Evolutionary conservation across 2,113 vertebrate species (phyloP).

Genomic region (Aplodontia rufa): DNA sequence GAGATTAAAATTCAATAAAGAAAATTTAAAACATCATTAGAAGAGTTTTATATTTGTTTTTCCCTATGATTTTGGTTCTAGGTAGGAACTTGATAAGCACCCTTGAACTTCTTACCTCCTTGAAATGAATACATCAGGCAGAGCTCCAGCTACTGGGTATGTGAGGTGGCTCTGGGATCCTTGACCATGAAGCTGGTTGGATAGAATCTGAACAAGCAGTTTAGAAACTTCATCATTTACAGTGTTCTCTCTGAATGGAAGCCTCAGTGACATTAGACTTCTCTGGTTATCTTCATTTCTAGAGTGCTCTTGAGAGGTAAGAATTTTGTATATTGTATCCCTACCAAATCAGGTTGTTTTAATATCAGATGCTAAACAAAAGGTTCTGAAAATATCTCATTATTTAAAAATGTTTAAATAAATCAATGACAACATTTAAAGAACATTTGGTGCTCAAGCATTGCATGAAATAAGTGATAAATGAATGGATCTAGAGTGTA

Average conservation of each 20-base stretch:
- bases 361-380: background rate
- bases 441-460: background rate
- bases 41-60: background rate
- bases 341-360: background rate
- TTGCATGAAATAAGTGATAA: background rate
- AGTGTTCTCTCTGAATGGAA: background rate
- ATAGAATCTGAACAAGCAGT: background rate
- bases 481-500: background rate
- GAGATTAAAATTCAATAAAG: background rate
- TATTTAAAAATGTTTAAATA: background rate
- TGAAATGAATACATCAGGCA: slow-evolving; percentile 18
- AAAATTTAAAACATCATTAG: slow-evolving; percentile 16
- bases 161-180: background rate
- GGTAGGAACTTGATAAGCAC: background rate
- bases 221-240: background rate
- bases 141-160: background rate
- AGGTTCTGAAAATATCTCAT: background rate
- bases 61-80: slow-evolving; percentile 4
- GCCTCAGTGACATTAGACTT: background rate
- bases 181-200: background rate
- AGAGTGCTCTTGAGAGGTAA: background rate
- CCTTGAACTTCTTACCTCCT: background rate
- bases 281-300: background rate
- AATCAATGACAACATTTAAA: background rate
- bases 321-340: background rate